Conservation (phyloP, 23 tunicate species). For the Halocynthia roretzi region DNA sequence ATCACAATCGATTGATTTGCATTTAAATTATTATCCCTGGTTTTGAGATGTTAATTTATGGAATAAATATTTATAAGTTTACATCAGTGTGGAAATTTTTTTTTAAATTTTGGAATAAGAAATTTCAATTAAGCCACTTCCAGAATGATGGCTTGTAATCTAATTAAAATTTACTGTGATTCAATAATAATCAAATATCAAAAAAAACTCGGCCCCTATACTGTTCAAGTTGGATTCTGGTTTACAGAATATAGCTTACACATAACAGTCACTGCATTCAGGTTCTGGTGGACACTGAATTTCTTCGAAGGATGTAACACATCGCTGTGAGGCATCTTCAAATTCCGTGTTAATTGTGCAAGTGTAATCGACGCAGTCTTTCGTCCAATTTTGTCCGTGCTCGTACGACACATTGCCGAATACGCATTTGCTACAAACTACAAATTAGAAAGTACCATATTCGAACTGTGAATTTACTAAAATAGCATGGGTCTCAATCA, state of each 20-base stretch:
- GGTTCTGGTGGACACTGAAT: slow-evolving; percentile 26
- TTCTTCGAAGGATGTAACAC: slow-evolving; percentile 13
- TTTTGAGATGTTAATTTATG: no score
- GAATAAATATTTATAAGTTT: no score
- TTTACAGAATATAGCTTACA: slow-evolving; percentile 9
- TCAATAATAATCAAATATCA: no score
- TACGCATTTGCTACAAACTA: slow-evolving; percentile 31
- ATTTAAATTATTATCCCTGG: neutral
- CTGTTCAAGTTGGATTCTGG: no score
- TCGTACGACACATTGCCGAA: slow-evolving; percentile 32
- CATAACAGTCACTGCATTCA: slow-evolving; percentile 35
- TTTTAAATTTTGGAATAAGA: no score
- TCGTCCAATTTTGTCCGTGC: slow-evolving; percentile 40
- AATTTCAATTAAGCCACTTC: no score
- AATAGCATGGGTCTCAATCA: neutral
- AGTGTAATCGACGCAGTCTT: slow-evolving; percentile 38
- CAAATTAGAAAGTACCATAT: neutral
- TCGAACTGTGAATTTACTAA: neutral
- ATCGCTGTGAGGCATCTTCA: slow-evolving; percentile 14
- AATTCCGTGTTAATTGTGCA: slow-evolving; percentile 28
- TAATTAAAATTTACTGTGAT: no score
- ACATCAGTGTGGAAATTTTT: no score
- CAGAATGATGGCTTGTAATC: no score
- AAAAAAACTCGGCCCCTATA: no score
- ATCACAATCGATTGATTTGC: neutral